Evolutionary conservation across 1,140 invertebrate species (phyloP), one percentile per base, ranked within the genome.

Genomic region (Drosophila neocordata): DNA sequence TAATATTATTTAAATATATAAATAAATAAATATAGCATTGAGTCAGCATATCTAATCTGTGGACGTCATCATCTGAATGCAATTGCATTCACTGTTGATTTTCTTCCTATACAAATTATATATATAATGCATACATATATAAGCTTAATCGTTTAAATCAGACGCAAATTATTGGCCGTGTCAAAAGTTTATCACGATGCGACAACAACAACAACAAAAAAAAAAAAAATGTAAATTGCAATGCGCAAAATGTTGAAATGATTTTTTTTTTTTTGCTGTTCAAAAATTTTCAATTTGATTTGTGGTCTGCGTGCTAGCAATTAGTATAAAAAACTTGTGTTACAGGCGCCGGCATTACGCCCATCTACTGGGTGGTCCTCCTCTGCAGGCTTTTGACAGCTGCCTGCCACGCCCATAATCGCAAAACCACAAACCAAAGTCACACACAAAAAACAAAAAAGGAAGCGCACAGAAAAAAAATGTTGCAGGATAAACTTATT

Each of bases 401-500:
- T 48, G 37, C n/a, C 18, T 52, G 59, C 55, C 69, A 73, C 71
- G 69, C 69, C 71, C n/a, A 31, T 34, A 44, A 60, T 24, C 38
- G 11, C 13, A 24, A 57, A n/a, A 13, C 55, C 41, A 70, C 63
- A 48, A 27, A 61, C 55, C 34, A 34, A 68, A 44, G 41, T n/a
- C n/a, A n/a, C n/a, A n/a, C n/a, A 18, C 41, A 44, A n/a, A 1
- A 41, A 41, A 13, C 13, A 44, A 18, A 44, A 44, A 44, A n/a
- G n/a, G n/a, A n/a, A n/a, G n/a, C n/a, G 13, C 6, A 41, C 0
- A 11, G 31, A 24, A 24, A 38, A 51, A 31, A n/a, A 1, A 13
- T 13, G 37, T 62, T 72, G 77, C 74, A 27, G 70, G 74, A 56
- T 63, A 88, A 85, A 87, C 74, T 82, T 78, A 85, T 85, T 85